Base-by-base conservation (phyloP, 2,797 vertebrate species). In the Amphiprion clarkii region DNA sequence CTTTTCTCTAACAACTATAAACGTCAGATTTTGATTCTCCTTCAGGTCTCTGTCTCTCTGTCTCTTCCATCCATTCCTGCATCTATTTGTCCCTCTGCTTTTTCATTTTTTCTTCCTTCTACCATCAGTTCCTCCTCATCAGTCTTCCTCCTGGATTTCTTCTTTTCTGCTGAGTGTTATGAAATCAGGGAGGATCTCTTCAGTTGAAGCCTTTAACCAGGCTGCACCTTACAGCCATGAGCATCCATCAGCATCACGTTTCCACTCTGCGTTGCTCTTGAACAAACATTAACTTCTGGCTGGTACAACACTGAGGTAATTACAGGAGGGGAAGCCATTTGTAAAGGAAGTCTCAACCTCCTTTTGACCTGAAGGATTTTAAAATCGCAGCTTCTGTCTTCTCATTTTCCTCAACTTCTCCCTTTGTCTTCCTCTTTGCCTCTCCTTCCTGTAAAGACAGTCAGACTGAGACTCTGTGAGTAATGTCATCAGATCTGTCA, bases 331-430 rank as follows among this genome's bases (percentile, higher is more conserved):
- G 12, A 44, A 49, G 52, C 6, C 39, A 42, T 39, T 73, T 70
- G 4, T 9, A 58, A 62, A 74, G 16, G 55, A 25, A 36, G 33
- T 59, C 68, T 77, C 44, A 27, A 46, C 62, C 48, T 79, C 71
- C 69, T 77, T 57, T 59, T 89, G 85, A 79, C 81, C 71, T 60
- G 10, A 48, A 57, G 49, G 52, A 52, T 55, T 74, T 73, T 27
- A 53, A 58, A 68, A 59, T 62, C 11, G 7, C 59, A 27, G 63
- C 60, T 67, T 76, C 67, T 61, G 62, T n/a, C 52, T 64, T n/a
- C 13, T 52, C 23, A 10, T 57, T n/a, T 66, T 31, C 21, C 48
- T 53, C 27, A 27, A 49, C 68, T 82, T 82, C 74, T 58, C n/a
- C 58, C n/a, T 74, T 67, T 62, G 16, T 55, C 60, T 80, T 72